Evolutionary conservation across 2,888 invertebrate species (phyloP).

Genomic region (Melanargia galathea): DNA sequence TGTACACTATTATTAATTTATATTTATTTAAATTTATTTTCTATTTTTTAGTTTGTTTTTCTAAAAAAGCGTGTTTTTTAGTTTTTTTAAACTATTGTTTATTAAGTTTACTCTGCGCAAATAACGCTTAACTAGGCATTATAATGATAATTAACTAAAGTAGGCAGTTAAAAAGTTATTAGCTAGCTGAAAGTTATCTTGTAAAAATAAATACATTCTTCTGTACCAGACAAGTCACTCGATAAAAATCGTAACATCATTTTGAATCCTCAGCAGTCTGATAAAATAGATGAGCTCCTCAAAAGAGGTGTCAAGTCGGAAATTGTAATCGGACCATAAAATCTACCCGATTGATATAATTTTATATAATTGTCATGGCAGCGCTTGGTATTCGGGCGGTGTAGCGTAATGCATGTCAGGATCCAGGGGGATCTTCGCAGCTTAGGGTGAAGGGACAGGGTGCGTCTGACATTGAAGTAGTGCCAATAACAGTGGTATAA

Average conservation of each 20-base stretch:
- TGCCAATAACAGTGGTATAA: slow-evolving; percentile 83
- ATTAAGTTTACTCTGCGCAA: no score
- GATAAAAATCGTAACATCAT: not conserved
- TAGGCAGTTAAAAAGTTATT: not conserved
- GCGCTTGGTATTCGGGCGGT: slow-evolving; percentile 73
- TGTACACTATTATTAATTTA: no score
- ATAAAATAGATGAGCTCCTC: not conserved
- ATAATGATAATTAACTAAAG: not conserved
- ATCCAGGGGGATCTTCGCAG: slow-evolving; percentile 60
- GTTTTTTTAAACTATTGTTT: no score
- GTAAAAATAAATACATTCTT: not conserved
- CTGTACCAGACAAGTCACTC: not conserved
- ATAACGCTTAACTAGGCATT: no score
- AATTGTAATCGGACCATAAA: slow-evolving; percentile 74
- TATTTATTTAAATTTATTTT: no score
- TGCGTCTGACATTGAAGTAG: slow-evolving; percentile 83
- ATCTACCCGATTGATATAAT: slow-evolving; percentile 78
- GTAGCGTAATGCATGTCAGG: slow-evolving; percentile 75
- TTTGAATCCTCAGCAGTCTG: not conserved
- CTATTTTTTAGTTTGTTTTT: no score
- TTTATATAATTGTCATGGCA: slow-evolving; percentile 55
- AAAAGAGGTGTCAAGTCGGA: slow-evolving; percentile 64
- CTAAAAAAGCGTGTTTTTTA: no score
- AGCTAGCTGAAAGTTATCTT: not conserved
- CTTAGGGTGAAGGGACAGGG: slow-evolving; percentile 73